Base-by-base conservation (phyloP, 1,140 invertebrate species). In the Cheumatopsyche charites region DNA sequence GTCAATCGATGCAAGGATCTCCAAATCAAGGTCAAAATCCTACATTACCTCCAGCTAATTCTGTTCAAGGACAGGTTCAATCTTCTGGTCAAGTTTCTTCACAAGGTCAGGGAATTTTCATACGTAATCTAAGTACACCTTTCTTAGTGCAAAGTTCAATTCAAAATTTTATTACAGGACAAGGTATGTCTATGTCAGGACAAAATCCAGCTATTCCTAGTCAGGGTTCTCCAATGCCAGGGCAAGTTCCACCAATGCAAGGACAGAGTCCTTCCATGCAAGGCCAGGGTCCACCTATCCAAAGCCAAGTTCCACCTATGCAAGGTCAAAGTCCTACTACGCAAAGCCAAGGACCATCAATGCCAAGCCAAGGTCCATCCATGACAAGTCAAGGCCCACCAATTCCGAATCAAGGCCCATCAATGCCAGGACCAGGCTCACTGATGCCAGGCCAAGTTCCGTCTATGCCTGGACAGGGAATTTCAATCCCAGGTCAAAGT, bases 171-270 rank as follows among this genome's bases (percentile, higher is more conserved):
- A 12, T 42, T 12, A 42, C 5, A 42, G 41, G 71, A 25, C 75
- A 76, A 62, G 72, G 79, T 1, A 75, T 78, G n/a, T 75, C 77
- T 19, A 78, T 79, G 12, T 74, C 79, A 0, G 76, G 80, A 9
- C 74, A 66, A 55, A 62, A 23, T 66, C 47, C 63, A 66, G 67
- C 29, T 36, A 81, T 83, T 79, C 70, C 67, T 17, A 62, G 69
- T 12, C 71, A 80, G 79, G 13, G 79, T 78, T 79, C 67, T 74
- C 83, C 79, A 77, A 80, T 52, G 73, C 74, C 69, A 23, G 21
- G 58, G n/a, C 73, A 72, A 19, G 47, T n/a, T 29, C 45, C 45
- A 36, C 49, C 52, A 43, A 25, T 36, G 7, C 76, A 73, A 17
- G 66, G 71, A 7, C 76, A 61, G 72, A 69, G 36, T 15, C 72